phyloP scores from a whole-genome alignment of 2,113 vertebrate species.

The Perca fluviatilis region DNA sequence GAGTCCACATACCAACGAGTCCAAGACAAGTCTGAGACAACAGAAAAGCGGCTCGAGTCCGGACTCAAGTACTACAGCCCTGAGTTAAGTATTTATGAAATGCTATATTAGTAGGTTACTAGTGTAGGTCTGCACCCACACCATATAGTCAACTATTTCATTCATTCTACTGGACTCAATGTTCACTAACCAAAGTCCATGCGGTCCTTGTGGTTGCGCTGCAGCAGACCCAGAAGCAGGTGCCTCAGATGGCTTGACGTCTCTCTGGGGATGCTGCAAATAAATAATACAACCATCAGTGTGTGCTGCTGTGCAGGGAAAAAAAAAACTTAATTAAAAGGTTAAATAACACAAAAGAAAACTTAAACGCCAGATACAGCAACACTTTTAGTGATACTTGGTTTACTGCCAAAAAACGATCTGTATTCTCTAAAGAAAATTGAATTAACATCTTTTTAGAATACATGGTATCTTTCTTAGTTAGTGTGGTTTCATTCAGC shows the following conservation, averaged over 20 bases:
- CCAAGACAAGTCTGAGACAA: no score
- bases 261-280: conserved; percentile 94
- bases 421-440: background rate
- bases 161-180: background rate
- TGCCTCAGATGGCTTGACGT: conserved; percentile 93
- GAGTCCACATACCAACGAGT: no score
- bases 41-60: no score
- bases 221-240: conserved; percentile 92
- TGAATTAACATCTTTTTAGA: background rate
- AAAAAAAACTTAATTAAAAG: background rate
- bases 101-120: background rate
- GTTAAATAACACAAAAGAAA: background rate
- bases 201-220: conserved; percentile 94
- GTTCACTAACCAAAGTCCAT: conserved; percentile 93
- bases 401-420: background rate
- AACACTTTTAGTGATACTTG: background rate
- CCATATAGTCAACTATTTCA: background rate
- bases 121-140: background rate
- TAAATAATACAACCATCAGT: conserved; percentile 20
- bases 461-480: background rate
- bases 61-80: no score
- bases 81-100: background rate
- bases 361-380: background rate
- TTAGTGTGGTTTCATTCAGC: background rate
- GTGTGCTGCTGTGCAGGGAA: background rate